Percentiles rank a stretch among this genome's conserved stretches.
Evolutionary conservation across 1,140 invertebrate species (phyloP).

Genomic region (Theocolax elegans): DNA sequence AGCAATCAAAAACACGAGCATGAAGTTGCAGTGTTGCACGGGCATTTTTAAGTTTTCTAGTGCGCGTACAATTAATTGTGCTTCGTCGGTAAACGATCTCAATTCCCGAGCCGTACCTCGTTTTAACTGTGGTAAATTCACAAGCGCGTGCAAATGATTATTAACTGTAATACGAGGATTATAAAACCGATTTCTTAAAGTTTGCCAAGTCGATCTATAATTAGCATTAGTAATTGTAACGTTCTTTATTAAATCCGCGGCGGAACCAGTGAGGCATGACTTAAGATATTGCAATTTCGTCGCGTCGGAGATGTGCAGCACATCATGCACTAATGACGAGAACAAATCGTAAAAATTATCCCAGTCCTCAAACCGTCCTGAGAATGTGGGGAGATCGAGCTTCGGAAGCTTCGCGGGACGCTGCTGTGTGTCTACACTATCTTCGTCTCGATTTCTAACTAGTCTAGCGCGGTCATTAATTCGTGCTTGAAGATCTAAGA

Average conservation of each 20-base stretch:
- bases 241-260: slow-evolving; percentile 11
- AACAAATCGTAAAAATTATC: no score
- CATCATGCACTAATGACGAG: no score
- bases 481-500: no score
- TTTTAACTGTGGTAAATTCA: neutral
- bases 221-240: neutral
- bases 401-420: neutral
- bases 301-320: no score
- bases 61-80: neutral
- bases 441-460: no score
- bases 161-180: slow-evolving; percentile 5
- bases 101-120: neutral
- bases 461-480: no score
- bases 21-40: neutral
- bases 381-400: neutral
- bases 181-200: neutral
- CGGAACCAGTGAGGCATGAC: slow-evolving; percentile 11
- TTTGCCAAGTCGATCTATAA: slow-evolving; percentile 10
- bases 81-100: neutral
- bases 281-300: slow-evolving; percentile 8
- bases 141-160: neutral
- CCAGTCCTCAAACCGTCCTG: no score
- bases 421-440: no score
- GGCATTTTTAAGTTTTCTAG: neutral
- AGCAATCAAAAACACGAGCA: no score